Evolutionary conservation across 1,140 invertebrate species (phyloP).

Genomic region (Atta colombica): DNA sequence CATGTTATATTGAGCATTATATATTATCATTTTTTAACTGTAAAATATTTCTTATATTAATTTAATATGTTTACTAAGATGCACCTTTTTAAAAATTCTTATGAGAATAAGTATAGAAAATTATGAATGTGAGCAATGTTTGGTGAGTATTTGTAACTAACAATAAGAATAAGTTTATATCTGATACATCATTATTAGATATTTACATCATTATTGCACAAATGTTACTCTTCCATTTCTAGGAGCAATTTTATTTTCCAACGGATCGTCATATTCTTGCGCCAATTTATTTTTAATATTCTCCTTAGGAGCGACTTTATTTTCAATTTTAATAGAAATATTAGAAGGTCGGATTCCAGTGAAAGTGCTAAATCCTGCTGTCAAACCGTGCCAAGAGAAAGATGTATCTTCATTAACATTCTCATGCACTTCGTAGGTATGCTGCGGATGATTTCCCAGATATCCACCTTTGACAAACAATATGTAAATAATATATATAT

Average conservation of each 20-base stretch:
- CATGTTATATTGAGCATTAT: constrained; percentile 4
- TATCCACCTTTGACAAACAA: not conserved
- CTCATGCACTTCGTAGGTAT: constrained; percentile 77
- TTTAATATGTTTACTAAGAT: not conserved
- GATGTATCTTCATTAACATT: constrained; percentile 71
- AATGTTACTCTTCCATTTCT: constrained; percentile 60
- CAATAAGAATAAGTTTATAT: not conserved
- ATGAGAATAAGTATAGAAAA: not conserved
- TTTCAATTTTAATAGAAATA: constrained; percentile 63
- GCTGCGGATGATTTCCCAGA: constrained; percentile 30
- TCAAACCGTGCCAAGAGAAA: constrained; percentile 69
- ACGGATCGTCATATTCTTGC: constrained; percentile 24
- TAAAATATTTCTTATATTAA: not conserved
- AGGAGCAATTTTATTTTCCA: constrained; percentile 74
- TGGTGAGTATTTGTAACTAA: not conserved
- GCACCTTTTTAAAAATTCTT: not conserved
- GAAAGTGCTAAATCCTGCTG: constrained; percentile 63
- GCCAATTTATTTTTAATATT: not conserved
- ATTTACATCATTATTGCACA: constrained; percentile 30
- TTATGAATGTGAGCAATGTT: not conserved
- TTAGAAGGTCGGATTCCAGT: constrained; percentile 37
- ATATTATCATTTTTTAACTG: constrained; percentile 6
- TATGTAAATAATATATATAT: not conserved
- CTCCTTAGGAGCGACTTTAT: constrained; percentile 76
- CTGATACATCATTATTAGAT: not conserved